Evolutionary conservation across 2,888 invertebrate genomes (phyloP).

Genomic region (Lutraria lutraria): DNA sequence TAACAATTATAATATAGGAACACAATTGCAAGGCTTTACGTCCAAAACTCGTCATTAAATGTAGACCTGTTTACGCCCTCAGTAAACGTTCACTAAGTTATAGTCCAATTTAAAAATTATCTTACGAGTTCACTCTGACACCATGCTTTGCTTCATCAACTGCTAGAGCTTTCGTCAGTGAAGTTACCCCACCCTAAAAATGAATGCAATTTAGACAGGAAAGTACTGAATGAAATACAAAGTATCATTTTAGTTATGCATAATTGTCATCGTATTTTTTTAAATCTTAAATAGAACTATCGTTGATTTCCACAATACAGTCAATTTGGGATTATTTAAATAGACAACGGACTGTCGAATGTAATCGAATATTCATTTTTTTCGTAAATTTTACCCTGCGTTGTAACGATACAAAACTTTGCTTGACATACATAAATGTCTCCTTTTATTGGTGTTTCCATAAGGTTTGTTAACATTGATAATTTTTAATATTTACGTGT

Average conservation of each 20-base stretch:
- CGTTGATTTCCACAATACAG: not conserved
- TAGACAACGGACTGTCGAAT: not conserved
- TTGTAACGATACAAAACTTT: no score
- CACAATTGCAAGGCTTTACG: not conserved
- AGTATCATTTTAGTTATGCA: not conserved
- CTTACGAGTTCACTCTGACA: conserved; percentile 85
- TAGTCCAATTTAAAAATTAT: conserved; percentile 21
- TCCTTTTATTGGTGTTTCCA: not conserved
- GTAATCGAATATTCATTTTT: no score
- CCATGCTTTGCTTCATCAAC: conserved; percentile 84
- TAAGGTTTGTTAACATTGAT: not conserved
- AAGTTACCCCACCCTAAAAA: conserved; percentile 81
- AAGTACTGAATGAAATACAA: not conserved
- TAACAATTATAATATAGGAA: not conserved
- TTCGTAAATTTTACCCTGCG: no score
- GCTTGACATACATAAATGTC: not conserved
- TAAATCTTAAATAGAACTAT: not conserved
- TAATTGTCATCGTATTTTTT: not conserved
- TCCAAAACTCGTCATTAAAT: not conserved
- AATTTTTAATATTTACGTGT: not conserved
- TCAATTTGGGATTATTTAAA: not conserved
- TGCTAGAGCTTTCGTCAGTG: conserved; percentile 84
- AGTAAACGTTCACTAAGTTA: not conserved
- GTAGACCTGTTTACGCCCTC: not conserved
- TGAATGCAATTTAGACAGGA: not conserved